Conservation (phyloP, 1,140 invertebrate species). For the Drosophila baimaii region DNA sequence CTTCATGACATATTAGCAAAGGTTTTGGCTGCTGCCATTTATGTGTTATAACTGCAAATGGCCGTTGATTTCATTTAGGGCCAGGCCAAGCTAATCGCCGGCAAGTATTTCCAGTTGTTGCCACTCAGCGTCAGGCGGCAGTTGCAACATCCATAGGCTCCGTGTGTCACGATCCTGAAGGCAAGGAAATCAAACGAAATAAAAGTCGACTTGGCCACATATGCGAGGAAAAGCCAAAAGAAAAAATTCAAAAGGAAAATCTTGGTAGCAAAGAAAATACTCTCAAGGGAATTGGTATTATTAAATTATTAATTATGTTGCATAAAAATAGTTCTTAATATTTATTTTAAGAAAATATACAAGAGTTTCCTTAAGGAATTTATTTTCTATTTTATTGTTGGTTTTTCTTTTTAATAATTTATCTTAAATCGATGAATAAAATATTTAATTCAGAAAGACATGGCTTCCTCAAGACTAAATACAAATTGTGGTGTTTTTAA, state of each 20-base stretch:
- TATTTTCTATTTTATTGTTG: neutral
- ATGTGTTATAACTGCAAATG: slow-evolving; percentile 47
- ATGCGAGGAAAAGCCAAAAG: slow-evolving; percentile 29
- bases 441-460: no score
- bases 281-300: neutral
- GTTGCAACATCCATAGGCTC: slow-evolving; percentile 48
- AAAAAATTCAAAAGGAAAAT: neutral
- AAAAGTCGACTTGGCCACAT: slow-evolving; percentile 26
- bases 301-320: neutral
- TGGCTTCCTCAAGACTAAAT: no score
- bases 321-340: neutral
- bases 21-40: slow-evolving; percentile 37
- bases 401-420: neutral
- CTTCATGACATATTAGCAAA: slow-evolving; percentile 52
- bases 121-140: slow-evolving; percentile 6
- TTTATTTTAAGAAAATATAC: neutral
- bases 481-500: no score
- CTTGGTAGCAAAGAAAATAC: neutral
- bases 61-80: slow-evolving; percentile 53
- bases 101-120: slow-evolving; percentile 26
- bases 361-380: neutral
- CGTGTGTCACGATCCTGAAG: slow-evolving; percentile 76
- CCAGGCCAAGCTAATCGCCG: slow-evolving; percentile 44
- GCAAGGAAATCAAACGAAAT: slow-evolving; percentile 62
- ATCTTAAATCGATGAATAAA: no score